phyloP scores from a whole-genome alignment of 2,888 invertebrate genomes.

The Chrysolina americana region DNA sequence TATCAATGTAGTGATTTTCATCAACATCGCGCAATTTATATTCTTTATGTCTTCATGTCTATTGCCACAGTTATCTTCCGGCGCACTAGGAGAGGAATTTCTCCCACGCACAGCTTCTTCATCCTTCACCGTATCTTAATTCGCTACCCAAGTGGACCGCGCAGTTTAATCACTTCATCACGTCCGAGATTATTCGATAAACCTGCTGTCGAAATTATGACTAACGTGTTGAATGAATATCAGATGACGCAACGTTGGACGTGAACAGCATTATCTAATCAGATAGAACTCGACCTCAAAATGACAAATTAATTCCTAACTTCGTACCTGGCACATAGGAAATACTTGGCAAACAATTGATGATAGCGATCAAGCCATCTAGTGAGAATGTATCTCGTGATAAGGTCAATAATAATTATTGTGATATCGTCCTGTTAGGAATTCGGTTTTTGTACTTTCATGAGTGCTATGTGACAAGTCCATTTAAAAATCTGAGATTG shows the following conservation, averaged over 20 bases:
- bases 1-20: too few species aligned
- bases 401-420: not conserved
- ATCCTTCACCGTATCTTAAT: too few species aligned
- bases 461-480: too few species aligned
- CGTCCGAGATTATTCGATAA: not conserved
- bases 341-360: constrained; percentile 1
- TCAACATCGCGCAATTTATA: too few species aligned
- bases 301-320: constrained; percentile 11
- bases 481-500: too few species aligned
- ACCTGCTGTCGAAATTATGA: constrained; percentile 3
- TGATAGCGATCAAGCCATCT: not conserved
- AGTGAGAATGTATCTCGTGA: not conserved
- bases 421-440: too few species aligned
- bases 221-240: not conserved
- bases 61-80: too few species aligned
- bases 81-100: too few species aligned
- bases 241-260: constrained; percentile 11
- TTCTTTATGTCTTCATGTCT: too few species aligned
- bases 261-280: constrained; percentile 22
- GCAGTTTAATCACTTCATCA: not conserved
- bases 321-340: constrained; percentile 13
- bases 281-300: constrained; percentile 9
- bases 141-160: not conserved
- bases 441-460: too few species aligned
- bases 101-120: too few species aligned